Conservation (phyloP, 1,140 invertebrate genomes). For the Drosophila ironensis region DNA sequence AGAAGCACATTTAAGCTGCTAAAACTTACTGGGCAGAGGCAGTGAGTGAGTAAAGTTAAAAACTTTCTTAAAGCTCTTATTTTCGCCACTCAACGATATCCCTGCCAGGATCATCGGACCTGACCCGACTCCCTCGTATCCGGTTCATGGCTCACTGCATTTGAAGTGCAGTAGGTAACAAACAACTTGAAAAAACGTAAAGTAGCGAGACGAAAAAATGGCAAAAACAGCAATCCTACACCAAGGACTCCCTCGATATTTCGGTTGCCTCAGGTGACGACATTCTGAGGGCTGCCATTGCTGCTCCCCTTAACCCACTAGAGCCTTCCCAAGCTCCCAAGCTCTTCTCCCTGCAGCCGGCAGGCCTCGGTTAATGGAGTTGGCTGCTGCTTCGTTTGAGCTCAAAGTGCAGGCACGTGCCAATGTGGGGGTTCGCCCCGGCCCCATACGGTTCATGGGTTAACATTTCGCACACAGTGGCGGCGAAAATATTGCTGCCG, state of each 20-base stretch:
- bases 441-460: slow-evolving; percentile 17
- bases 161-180: slow-evolving; percentile 74
- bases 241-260: slow-evolving; percentile 26
- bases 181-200: slow-evolving; percentile 5
- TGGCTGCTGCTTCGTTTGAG: slow-evolving; percentile 61
- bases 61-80: background rate
- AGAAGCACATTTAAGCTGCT: slow-evolving; percentile 16
- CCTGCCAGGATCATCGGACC: background rate
- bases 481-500: slow-evolving; percentile 47
- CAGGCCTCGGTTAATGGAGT: slow-evolving; percentile 34
- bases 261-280: slow-evolving; percentile 47
- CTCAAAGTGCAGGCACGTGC: slow-evolving; percentile 77
- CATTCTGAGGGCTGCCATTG: slow-evolving; percentile 1
- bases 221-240: slow-evolving; percentile 16
- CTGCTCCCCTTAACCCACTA: background rate
- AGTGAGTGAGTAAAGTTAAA: background rate
- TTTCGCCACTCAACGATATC: background rate
- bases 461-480: slow-evolving; percentile 53
- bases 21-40: background rate
- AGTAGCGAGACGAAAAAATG: slow-evolving; percentile 13
- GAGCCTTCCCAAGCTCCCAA: background rate
- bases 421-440: slow-evolving; percentile 16
- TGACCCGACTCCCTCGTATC: slow-evolving; percentile 7
- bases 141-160: slow-evolving; percentile 58
- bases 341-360: slow-evolving; percentile 6